Base-by-base conservation (phyloP, 2,113 vertebrate genomes). In the Sus scrofa region DNA sequence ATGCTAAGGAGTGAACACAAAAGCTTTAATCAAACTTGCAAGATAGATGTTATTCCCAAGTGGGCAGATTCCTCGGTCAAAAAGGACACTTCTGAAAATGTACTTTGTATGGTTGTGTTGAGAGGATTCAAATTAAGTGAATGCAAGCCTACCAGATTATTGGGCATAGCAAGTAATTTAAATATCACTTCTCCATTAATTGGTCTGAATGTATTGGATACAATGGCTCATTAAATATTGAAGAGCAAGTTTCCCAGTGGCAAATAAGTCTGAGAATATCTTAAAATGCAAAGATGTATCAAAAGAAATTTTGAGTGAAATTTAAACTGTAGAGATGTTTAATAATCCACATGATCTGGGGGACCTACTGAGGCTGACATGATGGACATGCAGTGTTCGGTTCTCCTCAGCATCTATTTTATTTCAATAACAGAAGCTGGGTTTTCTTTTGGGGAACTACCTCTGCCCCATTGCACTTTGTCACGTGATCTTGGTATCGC, bases 181-280 rank as follows among this genome's bases (percentile, higher is more conserved):
- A 95, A 86, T 4, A 60, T 52, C 73, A 71, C 62, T 87, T 94
- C 32, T 84, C 20, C 32, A 88, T 90, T 91, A 81, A 78, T 27
- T 92, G 37, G 50, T 54, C 10, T 67, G 56, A 92, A 67, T 30
- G 18, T 7, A 34, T 83, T 88, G 26, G 22, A 88, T 50, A 77
- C 83, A 83, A 92, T 86, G 39, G 6, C 22, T 94, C 62, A 81
- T 6, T 71, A n/a, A 86, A 50, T 27, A 56, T n/a, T 63, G 20
- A 75, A 91, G 12, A 73, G 3, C 30, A 82, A 20, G 27, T 90
- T 86, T 87, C 32, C 16, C 60, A 70, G 14, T 6, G 20, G 89
- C 19, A 94, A 87, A 90, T 37, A 73, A 60, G 4, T 8, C 34
- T 65, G 26, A 92, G 24, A 81, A 22, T 27, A 84, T 83, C 8